Percentiles rank a stretch among this genome's conserved stretches.
Evolutionary conservation across 2,797 vertebrate genomes (phyloP).

Genomic region (Cephalopachus bancanus): DNA sequence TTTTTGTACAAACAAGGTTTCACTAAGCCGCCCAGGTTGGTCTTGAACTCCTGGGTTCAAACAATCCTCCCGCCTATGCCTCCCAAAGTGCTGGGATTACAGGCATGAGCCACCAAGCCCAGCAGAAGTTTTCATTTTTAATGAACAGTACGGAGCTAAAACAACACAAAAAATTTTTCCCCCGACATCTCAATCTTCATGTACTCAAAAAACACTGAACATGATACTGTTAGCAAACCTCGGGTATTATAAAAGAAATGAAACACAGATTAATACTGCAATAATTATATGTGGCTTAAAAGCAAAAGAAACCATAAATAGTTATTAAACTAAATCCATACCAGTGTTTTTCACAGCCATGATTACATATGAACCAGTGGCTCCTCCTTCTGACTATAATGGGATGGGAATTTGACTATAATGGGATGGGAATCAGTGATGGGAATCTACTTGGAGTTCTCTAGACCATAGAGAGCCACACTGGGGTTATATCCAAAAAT

Average conservation of each 20-base stretch:
- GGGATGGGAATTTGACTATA: background rate
- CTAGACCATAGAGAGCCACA: background rate
- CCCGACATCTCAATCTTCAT: background rate
- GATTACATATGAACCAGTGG: background rate
- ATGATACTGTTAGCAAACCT: conserved; percentile 48
- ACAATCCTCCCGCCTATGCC: no score
- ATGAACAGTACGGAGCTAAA: background rate
- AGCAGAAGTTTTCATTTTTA: background rate
- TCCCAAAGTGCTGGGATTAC: no score
- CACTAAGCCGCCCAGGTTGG: no score
- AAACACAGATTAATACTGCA: conserved; percentile 9
- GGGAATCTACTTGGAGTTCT: background rate
- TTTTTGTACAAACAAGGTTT: no score
- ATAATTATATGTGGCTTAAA: background rate
- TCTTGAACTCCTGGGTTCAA: no score
- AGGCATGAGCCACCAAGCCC: no score
- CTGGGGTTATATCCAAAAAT: background rate
- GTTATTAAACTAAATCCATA: conserved; percentile 26
- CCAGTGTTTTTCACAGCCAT: background rate
- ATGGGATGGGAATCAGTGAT: background rate
- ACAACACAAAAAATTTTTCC: background rate
- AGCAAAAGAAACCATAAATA: background rate
- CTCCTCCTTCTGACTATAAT: background rate
- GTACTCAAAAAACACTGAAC: background rate
- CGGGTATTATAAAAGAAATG: conserved; percentile 15